Base-by-base conservation (phyloP, 2,113 vertebrate species). In the Melanostigma gelatinosum region DNA sequence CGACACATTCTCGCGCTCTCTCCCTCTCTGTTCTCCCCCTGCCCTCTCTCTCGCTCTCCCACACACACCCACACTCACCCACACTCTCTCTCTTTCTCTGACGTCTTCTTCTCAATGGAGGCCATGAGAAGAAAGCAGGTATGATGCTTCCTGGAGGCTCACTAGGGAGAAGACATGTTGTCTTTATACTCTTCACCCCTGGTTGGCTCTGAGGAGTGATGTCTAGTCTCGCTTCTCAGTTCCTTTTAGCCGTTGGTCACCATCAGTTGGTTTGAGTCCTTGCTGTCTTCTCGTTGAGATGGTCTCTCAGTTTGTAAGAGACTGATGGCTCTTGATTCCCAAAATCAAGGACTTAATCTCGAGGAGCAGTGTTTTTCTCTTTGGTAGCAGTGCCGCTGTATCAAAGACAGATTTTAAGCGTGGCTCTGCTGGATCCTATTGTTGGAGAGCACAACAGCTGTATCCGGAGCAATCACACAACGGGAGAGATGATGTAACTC, bases 121-220 rank as follows among this genome's bases (percentile, higher is more conserved):
- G 93, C 93, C 93, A 87, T 93, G 88, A 90, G 89, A 90, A 92
- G 93, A 92, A 93, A 94, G 90, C 96, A 96, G 96, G 96, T 96
- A 96, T 92, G 87, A 92, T 92, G 92, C 90, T 88, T 87, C 91
- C 86, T 87, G 90, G 82, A 89, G 82, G 72, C 66, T 84, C 60
- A 86, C 83, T 74, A 57, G 75, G 86, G 69, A 76, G 85, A 85
- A 79, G 91, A 87, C 88, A 73, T 81, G 79, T 76, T 86, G 85
- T 84, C 79, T 86, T 86, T 79, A 11, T 72, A 32, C 60, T 87
- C 81, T 80, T 83, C 38, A 70, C 44, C 64, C 32, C 54, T 68
- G 64, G 64, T 85, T 88, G 78, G 70, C 70, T 85, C 44, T 80
- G 60, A 86, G 64, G 68, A 81, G 71, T 78, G 75, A 80, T 66